Conservation (phyloP, 2,113 vertebrate species). For the Herpetotheres cachinnans region DNA sequence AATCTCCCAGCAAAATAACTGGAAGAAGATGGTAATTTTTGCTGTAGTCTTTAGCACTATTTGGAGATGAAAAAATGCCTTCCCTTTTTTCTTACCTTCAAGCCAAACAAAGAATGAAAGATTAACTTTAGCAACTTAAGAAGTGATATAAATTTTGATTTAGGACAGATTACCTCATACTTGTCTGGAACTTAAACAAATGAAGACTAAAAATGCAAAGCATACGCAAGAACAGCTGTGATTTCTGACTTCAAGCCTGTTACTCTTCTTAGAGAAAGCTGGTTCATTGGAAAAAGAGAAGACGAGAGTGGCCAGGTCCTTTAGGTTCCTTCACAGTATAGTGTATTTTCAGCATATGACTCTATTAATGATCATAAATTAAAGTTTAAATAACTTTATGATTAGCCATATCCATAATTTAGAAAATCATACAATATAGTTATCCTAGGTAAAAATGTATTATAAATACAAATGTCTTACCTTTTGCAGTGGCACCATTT, state of each 20-base stretch:
- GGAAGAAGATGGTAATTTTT: not conserved
- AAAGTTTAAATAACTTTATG: not conserved
- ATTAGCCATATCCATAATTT: not conserved
- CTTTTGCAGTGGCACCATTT: not conserved
- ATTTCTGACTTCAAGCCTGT: conserved; percentile 34
- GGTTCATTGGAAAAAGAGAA: not conserved
- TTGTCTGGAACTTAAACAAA: conserved; percentile 49
- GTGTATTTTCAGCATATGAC: not conserved
- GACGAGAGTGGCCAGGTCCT: not conserved
- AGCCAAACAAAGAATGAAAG: not conserved
- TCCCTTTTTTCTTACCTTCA: not conserved
- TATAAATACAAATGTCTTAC: not conserved
- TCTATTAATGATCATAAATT: not conserved
- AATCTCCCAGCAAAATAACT: not conserved
- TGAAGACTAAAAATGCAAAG: conserved; percentile 27
- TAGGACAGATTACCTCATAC: conserved; percentile 55
- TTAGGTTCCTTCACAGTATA: not conserved
- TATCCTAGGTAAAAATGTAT: not conserved
- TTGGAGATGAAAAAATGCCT: not conserved
- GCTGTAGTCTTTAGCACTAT: not conserved
- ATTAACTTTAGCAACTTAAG: not conserved
- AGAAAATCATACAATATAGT: not conserved
- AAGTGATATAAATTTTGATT: conserved; percentile 15
- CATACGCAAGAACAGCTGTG: conserved; percentile 4
- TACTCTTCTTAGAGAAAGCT: not conserved